Evolutionary conservation across 2,888 invertebrate species (phyloP).

Genomic region (Tridacna crocea): DNA sequence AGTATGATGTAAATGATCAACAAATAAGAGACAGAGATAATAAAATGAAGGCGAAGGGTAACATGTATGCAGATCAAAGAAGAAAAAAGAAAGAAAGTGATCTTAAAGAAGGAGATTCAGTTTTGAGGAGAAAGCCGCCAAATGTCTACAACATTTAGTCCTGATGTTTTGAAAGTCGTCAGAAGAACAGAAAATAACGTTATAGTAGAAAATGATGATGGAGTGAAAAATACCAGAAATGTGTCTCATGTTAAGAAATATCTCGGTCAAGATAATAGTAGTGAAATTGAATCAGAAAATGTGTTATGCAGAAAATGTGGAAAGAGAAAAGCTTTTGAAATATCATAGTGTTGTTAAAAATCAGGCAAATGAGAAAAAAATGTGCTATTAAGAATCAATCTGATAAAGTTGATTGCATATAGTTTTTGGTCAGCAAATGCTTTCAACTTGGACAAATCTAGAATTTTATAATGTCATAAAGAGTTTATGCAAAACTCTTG

Average conservation of each 20-base stretch:
- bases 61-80: no score
- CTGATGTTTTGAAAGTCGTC: neutral
- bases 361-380: constrained; percentile 9
- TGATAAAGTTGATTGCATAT: neutral
- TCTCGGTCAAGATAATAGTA: no score
- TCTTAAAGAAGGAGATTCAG: no score
- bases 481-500: no score
- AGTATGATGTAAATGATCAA: no score
- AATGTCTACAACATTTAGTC: constrained; percentile 37
- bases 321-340: neutral
- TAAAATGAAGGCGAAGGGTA: no score
- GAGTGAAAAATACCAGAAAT: constrained; percentile 28
- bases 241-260: constrained; percentile 25
- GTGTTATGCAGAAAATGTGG: neutral
- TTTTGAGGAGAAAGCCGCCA: no score
- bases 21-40: no score
- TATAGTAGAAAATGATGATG: constrained; percentile 20
- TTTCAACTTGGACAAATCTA: no score
- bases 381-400: neutral
- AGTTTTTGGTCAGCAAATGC: no score
- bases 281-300: neutral
- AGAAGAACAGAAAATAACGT: constrained; percentile 21
- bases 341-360: neutral
- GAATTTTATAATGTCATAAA: no score
- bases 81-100: no score